Conservation (phyloP, 2,888 invertebrate genomes). For the Pecten maximus region DNA sequence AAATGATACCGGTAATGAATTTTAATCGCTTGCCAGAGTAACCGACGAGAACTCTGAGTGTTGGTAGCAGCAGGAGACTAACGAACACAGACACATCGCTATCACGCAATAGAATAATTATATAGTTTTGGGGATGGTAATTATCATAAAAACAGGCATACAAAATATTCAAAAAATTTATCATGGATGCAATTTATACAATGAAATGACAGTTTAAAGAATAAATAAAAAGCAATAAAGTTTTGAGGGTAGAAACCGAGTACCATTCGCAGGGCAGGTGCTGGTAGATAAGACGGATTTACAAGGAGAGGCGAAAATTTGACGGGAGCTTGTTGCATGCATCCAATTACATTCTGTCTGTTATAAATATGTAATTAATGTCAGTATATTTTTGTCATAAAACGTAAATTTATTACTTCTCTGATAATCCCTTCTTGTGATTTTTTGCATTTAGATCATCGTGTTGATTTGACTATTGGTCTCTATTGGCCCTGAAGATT, state of each 20-base stretch:
- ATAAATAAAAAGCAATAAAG: not conserved
- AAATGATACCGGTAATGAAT: too few relatives aligned
- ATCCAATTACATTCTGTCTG: not conserved
- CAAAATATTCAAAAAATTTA: not conserved
- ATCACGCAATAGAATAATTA: not conserved
- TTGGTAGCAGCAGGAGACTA: not conserved
- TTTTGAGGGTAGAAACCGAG: not conserved
- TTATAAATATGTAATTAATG: not conserved
- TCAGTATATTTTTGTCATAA: not conserved
- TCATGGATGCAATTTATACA: not conserved
- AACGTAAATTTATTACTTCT: not conserved
- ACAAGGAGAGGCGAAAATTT: not conserved
- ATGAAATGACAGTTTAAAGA: not conserved
- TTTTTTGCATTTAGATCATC: not conserved
- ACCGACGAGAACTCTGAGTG: not conserved
- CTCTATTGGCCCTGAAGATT: not conserved
- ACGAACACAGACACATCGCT: not conserved
- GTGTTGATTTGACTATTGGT: not conserved
- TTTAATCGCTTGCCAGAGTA: not conserved
- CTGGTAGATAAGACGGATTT: not conserved
- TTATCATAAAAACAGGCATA: not conserved
- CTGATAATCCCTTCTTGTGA: not conserved
- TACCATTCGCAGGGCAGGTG: not conserved
- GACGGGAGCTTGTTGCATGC: not conserved
- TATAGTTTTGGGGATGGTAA: not conserved